A percentile compares a stretch with the other conserved stretches of the same genome.
Evolutionary conservation across 2,113 vertebrate species (phyloP).

Genomic region (Noturus placidus): DNA sequence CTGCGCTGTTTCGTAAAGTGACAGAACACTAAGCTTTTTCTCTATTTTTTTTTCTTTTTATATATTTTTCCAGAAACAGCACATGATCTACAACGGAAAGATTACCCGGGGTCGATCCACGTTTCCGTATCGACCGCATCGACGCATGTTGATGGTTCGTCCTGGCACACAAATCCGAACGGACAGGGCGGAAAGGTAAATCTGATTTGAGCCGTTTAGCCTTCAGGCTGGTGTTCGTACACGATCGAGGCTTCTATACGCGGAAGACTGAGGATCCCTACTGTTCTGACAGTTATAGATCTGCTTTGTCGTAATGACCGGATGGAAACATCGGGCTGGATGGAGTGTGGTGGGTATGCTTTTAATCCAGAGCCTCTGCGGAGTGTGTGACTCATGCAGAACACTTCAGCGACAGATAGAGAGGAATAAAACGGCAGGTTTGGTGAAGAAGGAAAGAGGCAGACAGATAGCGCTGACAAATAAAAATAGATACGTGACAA

Average conservation of each 20-base stretch:
- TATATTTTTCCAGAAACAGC: neutral
- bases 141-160: neutral
- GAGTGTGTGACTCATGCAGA: neutral
- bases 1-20: neutral
- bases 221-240: neutral
- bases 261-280: neutral
- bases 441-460: neutral
- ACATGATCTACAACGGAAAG: neutral
- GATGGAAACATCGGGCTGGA: neutral
- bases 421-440: neutral
- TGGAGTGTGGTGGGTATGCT: neutral
- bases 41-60: neutral
- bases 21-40: neutral
- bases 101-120: neutral
- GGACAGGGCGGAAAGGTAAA: conserved; percentile 17
- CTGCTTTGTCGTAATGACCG: neutral
- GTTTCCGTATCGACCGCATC: neutral
- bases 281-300: conserved; percentile 12
- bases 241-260: neutral
- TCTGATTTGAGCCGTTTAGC: conserved; percentile 14
- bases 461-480: conserved; percentile 7
- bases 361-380: neutral
- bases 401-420: conserved; percentile 7
- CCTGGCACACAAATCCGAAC: conserved; percentile 1
- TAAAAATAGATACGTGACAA: conserved; percentile 18